phyloP scores from a whole-genome alignment of 2,797 vertebrate genomes.

The Salmo trutta region DNA sequence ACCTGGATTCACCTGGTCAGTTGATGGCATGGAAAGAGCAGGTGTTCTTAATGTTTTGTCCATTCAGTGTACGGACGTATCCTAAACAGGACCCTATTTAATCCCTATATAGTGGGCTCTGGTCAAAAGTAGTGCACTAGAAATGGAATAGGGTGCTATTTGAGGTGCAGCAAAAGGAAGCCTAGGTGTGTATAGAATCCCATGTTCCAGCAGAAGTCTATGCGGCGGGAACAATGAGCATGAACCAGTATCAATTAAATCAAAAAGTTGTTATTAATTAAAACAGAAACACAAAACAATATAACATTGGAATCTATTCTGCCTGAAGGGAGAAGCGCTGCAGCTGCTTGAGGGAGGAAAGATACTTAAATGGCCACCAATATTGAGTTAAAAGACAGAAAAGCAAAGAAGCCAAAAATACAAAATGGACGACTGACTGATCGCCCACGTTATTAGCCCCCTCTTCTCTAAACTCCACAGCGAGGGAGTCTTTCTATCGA shows the following conservation, averaged over 20 bases:
- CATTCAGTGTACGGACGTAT: no score
- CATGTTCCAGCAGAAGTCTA: constrained; percentile 19
- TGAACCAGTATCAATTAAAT: constrained; percentile 30
- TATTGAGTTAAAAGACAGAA: constrained; percentile 21
- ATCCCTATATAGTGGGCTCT: no score
- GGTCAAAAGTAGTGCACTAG: no score
- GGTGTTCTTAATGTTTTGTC: no score
- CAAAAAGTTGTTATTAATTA: constrained; percentile 37
- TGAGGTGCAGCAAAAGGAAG: no score
- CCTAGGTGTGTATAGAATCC: background rate
- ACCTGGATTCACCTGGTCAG: no score
- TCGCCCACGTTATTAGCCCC: background rate
- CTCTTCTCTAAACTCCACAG: background rate
- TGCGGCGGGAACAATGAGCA: constrained; percentile 17
- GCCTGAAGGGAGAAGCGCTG: background rate
- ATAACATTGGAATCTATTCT: constrained; percentile 50
- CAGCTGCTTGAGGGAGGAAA: constrained; percentile 8
- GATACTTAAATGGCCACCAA: constrained; percentile 25
- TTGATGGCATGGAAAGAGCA: no score
- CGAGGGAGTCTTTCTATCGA: background rate
- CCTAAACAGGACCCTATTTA: no score
- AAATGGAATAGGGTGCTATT: no score
- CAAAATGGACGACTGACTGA: constrained; percentile 11
- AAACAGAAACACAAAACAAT: constrained; percentile 46
- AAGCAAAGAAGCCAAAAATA: background rate